Evolutionary conservation across 2,888 invertebrate genomes (phyloP), one percentile per base, ranked within the genome.

Genomic region (Clepsis dumicolana): DNA sequence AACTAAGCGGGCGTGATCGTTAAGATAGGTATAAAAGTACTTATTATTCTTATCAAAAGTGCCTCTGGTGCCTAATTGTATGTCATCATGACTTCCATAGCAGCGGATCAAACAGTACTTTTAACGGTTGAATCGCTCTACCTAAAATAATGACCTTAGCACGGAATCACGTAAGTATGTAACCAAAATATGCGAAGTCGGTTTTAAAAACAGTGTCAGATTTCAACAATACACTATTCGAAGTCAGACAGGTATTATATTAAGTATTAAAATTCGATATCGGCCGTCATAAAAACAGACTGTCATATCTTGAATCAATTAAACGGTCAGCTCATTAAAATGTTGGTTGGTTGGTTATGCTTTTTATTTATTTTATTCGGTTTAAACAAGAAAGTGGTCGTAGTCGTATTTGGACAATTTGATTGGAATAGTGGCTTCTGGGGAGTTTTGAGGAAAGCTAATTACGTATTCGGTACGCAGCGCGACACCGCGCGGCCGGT

Each of bases 321-420:
- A 64, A 67, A 64, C 44, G 48, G 60, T 53, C 35, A 57, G 44
- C 35, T 57, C 64, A 52, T 64, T 64, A 50, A 60, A 64, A 18
- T 32, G 50, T 57, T 27, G 35, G 50, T 57, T 38, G n/a, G n/a
- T n/a, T n/a, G n/a, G n/a, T n/a, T 35, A 21, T 35, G 48, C 65
- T 68, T n/a, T n/a, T n/a, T 57, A 56, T 56, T 60, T 64, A 76
- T 77, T 70, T 68, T 10, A 50, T 32, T 57, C 44, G 21, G 24
- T 67, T 56, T 41, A 57, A 54, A 59, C 53, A 63, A 25, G 64
- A 70, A 73, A 69, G 69, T 63, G 38, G 71, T 64, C 65, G 67
- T 79, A 78, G 84, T 87, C 84, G 85, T 86, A 86, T 88, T 87
- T 85, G 83, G 83, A 75, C 75, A 79, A 77, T 82, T 83, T 85